Evolutionary conservation across 2,797 vertebrate species (phyloP).

Genomic region (Ctenosaura bakeri): DNA sequence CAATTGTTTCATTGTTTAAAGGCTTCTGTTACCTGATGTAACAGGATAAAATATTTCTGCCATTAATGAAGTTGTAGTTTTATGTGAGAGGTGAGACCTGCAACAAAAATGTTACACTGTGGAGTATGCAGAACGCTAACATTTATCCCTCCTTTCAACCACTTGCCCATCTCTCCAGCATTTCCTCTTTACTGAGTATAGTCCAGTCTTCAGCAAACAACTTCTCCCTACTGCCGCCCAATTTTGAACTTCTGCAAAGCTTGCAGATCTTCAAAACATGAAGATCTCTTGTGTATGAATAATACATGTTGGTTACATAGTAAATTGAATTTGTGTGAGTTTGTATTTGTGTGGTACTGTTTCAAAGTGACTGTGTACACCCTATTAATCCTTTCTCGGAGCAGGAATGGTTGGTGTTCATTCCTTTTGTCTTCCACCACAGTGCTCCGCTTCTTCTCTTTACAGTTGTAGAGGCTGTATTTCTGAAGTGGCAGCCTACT

Average conservation of each 20-base stretch:
- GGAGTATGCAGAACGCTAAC: not conserved
- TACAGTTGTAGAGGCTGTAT: not conserved
- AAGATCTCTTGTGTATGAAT: not conserved
- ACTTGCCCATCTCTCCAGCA: not conserved
- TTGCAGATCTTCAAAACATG: not conserved
- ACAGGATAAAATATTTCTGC: not conserved
- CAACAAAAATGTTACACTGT: not conserved
- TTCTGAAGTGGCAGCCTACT: too few relatives aligned
- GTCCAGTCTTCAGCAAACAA: not conserved
- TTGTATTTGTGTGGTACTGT: not conserved
- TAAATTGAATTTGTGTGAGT: not conserved
- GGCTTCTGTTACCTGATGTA: not conserved
- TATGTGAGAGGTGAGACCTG: not conserved
- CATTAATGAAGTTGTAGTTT: not conserved
- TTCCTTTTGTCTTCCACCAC: not conserved
- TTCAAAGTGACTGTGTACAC: not conserved
- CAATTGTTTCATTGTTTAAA: not conserved
- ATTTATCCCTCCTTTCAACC: not conserved
- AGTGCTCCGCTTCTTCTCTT: not conserved
- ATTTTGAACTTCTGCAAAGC: not conserved
- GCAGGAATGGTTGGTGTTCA: not conserved
- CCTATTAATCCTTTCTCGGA: not conserved
- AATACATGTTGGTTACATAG: not conserved
- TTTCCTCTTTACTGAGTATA: not conserved
- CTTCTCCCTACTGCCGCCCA: not conserved